Evolutionary conservation across 1,140 invertebrate species (phyloP), one percentile per base, ranked within the genome.

Genomic region (Drosophila busckii): DNA sequence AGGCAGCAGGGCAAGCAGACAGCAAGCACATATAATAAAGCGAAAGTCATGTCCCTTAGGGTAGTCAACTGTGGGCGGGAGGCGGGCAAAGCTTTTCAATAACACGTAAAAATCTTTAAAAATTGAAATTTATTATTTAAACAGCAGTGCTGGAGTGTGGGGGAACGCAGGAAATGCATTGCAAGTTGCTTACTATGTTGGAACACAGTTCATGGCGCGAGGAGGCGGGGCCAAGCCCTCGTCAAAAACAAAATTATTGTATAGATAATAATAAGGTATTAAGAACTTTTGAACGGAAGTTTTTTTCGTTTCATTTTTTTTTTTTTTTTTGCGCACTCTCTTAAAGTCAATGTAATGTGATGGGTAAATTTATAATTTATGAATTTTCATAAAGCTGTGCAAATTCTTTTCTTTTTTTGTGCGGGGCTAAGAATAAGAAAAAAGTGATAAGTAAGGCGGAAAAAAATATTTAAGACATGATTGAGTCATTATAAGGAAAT

Each of bases 81-180:
- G 20, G 23, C 25, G 25, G 45, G 22, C 32, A 37, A 56, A 66
- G 70, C 66, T 75, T 76, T 75, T 76, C 70, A 75, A 70, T 76
- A 76, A 76, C 46, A 56, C 70, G 66, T 56, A 46, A 70, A 69
- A 76, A 76, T 70, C 70, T 75, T 75, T 70, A 75, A 75, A 75
- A 75, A 75, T 78, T 76, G 70, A 75, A 75, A 75, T 75, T 76
- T 76, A 75, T 75, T 78, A 75, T 75, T 75, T 66, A 75, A 61
- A 45, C 23, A 60, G 16, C 9, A 23, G 19, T 17, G 25, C 40
- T 19, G 31, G 16, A 13, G 12, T 32, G 15, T 17, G 8, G 23
- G 32, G 32, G 19, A 29, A 31, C 41, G 44, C 40, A 59, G 65
- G 53, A 65, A 76, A 65, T 75, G 59, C 65, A 75, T 41, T 65